Base-by-base conservation (phyloP, 1,140 invertebrate species). In the Neocloeon triangulifer region DNA sequence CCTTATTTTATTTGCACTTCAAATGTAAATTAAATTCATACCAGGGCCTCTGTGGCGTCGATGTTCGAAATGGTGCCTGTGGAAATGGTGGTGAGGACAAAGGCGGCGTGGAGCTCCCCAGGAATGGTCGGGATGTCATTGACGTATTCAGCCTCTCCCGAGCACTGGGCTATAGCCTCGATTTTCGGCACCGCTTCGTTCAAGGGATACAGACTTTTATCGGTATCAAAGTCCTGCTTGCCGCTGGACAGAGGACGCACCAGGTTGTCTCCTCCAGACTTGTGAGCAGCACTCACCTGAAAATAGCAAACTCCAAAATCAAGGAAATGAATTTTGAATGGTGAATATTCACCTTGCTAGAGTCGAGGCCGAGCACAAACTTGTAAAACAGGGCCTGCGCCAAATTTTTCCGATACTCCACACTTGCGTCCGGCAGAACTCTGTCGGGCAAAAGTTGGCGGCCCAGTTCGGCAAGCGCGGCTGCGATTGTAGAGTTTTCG, bases 141-240 rank as follows among this genome's bases (percentile, higher is more conserved):
- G 14, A 58, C 43, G 42, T 70, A 78, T 38, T 65, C 53, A 12
- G 66, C 74, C 45, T 78, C 73, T 4, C 76, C n/a, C n/a, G n/a
- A n/a, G n/a, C n/a, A n/a, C 58, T 86, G 76, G 20, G 67, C 55
- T 18, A 72, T 42, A 2, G 71, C 68, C 49, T 84, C 80, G 5
- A 79, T 36, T 49, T 88, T 89, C 2, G 63, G 56, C 17, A 82
- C 48, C 0, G 80, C 69, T 47, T 88, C 54, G 39, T 69, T 79
- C 1, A 86, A 44, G 1, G 84, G 84, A 63, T 73, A 86, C 26
- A 70, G 40, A 12, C 64, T 55, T 40, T 67, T 61, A 38, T 78
- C 63, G 0, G 69, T 75, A 33, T 77, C 64, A 43, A 62, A 85
- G 7, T 61, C 57, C 45, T 85, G 80, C 8, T 55, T 58, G 2